Evolutionary conservation across 2,888 invertebrate species (phyloP).

Genomic region (Limnephilus auricula): DNA sequence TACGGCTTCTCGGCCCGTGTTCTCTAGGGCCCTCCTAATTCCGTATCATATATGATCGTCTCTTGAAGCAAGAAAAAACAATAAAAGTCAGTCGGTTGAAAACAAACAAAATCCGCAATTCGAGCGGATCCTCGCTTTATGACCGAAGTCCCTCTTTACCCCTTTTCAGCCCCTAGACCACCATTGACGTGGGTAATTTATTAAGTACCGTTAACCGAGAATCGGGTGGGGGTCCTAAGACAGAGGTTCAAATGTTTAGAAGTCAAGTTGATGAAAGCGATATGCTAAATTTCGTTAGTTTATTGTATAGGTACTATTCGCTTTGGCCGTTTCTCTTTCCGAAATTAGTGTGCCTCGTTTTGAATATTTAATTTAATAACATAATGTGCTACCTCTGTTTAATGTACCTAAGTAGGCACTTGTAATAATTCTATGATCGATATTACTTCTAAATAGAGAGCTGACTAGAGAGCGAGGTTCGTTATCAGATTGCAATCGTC

Average conservation of each 20-base stretch:
- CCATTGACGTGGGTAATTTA: conserved; percentile 43
- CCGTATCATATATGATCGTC: conserved; percentile 36
- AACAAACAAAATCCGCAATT: conserved; percentile 63
- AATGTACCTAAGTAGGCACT: neutral
- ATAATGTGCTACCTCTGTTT: neutral
- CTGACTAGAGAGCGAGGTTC: too few species aligned
- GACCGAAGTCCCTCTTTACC: conserved; percentile 33
- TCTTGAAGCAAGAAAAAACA: conserved; percentile 58
- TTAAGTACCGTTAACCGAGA: conserved; percentile 40
- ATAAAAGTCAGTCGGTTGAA: conserved; percentile 63
- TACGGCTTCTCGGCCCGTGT: conserved; percentile 9
- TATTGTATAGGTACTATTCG: neutral
- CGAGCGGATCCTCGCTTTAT: conserved; percentile 61
- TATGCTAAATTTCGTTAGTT: neutral
- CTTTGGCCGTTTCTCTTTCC: neutral
- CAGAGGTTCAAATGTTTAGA: conserved; percentile 16
- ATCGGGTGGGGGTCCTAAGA: conserved; percentile 1
- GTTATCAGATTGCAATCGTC: too few species aligned
- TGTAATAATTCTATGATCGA: neutral
- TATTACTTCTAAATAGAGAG: too few species aligned
- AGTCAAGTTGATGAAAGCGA: conserved; percentile 25
- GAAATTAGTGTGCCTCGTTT: neutral
- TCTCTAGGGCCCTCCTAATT: conserved; percentile 28
- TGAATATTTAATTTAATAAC: neutral
- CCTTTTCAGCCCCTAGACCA: conserved; percentile 27